These are phyloP conservation scores for Dendrolimus kikuchii DNA, from an alignment of 1,140 invertebrate species.

Conservation along the genomic window DNA sequence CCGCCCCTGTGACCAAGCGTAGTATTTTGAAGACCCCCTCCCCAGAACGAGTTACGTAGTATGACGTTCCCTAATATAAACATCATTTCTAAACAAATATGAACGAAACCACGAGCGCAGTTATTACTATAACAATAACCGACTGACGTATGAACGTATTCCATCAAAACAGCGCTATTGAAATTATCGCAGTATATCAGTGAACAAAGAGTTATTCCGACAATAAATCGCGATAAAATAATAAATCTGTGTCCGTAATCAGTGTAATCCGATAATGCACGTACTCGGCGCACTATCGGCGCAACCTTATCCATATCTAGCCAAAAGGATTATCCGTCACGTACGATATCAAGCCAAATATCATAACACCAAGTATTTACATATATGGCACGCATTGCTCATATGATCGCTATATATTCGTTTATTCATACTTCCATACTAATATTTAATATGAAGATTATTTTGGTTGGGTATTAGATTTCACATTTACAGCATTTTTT, in stretches of 20 bases:
- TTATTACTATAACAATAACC: too few species aligned
- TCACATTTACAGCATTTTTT: too few species aligned
- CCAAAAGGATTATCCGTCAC: slow-evolving; percentile 28
- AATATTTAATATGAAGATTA: too few species aligned
- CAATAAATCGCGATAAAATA: slow-evolving; percentile 34
- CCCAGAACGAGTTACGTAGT: too few species aligned
- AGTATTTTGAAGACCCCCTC: too few species aligned
- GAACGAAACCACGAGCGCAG: too few species aligned
- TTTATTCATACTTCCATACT: not conserved
- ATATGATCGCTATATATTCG: not conserved
- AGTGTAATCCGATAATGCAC: slow-evolving; percentile 42
- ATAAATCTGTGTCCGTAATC: slow-evolving; percentile 53
- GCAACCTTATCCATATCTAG: slow-evolving; percentile 25
- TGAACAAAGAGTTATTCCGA: slow-evolving; percentile 33
- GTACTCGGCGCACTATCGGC: slow-evolving; percentile 27
- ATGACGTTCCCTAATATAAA: too few species aligned
- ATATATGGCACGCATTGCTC: slow-evolving; percentile 7
- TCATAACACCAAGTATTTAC: slow-evolving; percentile 5
- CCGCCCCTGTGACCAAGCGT: too few species aligned
- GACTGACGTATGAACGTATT: not conserved
- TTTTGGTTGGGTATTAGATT: too few species aligned
- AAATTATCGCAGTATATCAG: not conserved
- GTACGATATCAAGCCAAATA: slow-evolving; percentile 24
- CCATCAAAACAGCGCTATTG: slow-evolving; percentile 3
- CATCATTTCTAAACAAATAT: too few species aligned